Base-by-base conservation (phyloP, 2,888 invertebrate genomes). In the Myathropa florea region DNA sequence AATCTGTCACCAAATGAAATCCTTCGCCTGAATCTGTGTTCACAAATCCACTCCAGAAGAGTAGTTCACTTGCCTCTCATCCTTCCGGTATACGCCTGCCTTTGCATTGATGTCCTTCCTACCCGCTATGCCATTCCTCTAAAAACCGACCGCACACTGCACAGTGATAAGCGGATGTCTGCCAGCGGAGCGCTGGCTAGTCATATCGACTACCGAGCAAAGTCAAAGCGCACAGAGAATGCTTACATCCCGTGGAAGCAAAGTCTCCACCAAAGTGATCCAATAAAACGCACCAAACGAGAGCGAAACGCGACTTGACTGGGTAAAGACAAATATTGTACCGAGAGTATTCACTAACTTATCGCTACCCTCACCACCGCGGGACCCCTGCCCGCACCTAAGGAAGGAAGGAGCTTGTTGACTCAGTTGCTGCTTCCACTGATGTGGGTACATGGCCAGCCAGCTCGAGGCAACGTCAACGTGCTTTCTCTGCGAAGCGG, bases 161-260 rank as follows among this genome's bases (percentile, higher is more conserved):
- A 63, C 24, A 72, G 33, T 55, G 33, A 73, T 73, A 73, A 63
- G 46, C 63, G 46, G 78, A 75, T 30, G 39, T 71, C 64, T 26
- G 28, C 26, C 12, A 39, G 1, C 23, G 28, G 26, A 65, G 39
- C 53, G 33, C 57, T n/a, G n/a, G n/a, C n/a, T n/a, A 75, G 60
- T 65, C 60, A 76, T 71, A 80, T 80, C 76, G 67, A 80, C 77
- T 72, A 65, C 72, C 63, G 53, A 6, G 18, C 46, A 23, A 77
- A 85, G 81, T 77, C 81, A 77, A 73, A 82, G 73, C 61, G 61
- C 80, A 67, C 36, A 10, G 21, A 18, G 68, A 60, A 64, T 67
- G 83, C 64, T 75, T 75, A 60, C 30, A 65, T 71, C 75, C 65
- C 36, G 39, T 57, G 68, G 33, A 46, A 26, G 12, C 55, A 46